Evolutionary conservation across 2,888 invertebrate species (phyloP).

Genomic region (Lycia hirtaria): DNA sequence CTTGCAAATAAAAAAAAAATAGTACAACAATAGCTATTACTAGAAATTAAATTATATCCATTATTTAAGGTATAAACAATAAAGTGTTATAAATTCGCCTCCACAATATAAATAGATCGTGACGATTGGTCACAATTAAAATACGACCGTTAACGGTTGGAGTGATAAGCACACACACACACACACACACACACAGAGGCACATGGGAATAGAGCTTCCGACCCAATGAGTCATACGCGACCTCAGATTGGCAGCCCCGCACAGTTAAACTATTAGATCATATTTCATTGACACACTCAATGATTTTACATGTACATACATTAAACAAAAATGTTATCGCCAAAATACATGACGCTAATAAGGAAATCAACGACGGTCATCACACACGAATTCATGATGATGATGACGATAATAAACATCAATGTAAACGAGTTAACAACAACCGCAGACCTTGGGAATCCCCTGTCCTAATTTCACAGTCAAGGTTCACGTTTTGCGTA

Average conservation of each 20-base stretch:
- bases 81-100: conserved; percentile 9
- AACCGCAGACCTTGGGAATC: conserved; percentile 16
- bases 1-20: too few relatives aligned
- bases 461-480: neutral
- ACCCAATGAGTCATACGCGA: conserved; percentile 34
- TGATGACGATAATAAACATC: conserved; percentile 10
- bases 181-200: conserved; percentile 19
- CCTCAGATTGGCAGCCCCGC: conserved; percentile 9
- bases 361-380: conserved; percentile 1
- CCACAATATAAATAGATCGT: conserved; percentile 30
- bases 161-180: conserved; percentile 28
- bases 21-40: too few relatives aligned
- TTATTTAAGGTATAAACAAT: conserved; percentile 14
- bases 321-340: neutral
- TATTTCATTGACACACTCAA: conserved; percentile 6
- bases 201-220: conserved; percentile 34
- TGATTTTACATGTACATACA: neutral
- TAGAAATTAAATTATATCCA: too few relatives aligned
- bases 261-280: conserved; percentile 23
- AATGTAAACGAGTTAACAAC: conserved; percentile 5
- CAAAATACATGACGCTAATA: neutral
- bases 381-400: neutral
- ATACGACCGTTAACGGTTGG: conserved; percentile 54
- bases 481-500: conserved; percentile 10
- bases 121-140: conserved; percentile 41